Percentiles rank a stretch among this genome's conserved stretches.
These are phyloP conservation scores for Odontothrips loti DNA, from an alignment of 2,888 invertebrate species.

Conservation along the genomic window DNA sequence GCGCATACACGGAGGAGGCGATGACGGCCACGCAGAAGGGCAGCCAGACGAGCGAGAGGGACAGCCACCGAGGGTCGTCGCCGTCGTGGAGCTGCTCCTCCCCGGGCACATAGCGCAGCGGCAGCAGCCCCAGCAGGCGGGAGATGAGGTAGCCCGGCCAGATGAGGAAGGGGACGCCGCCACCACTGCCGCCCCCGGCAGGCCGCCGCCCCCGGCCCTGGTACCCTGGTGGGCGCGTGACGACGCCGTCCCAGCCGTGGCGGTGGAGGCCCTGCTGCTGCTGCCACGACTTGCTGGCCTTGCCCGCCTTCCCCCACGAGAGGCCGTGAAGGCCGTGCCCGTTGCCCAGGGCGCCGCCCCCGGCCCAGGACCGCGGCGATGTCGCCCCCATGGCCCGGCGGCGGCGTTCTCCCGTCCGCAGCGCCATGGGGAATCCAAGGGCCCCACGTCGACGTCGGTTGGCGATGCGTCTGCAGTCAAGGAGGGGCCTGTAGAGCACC, in stretches of 20 bases:
- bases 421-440: no score
- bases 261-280: background rate
- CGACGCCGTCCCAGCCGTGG: background rate
- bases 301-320: background rate
- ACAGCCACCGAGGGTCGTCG: background rate
- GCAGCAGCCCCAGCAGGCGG: constrained; percentile 5
- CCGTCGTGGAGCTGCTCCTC: background rate
- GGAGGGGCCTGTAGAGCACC: no score
- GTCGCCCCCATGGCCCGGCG: no score
- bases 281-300: background rate
- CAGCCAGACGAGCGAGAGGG: background rate
- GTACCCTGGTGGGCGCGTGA: background rate
- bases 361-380: no score
- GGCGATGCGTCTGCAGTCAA: no score
- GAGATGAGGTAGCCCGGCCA: background rate
- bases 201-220: background rate
- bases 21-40: background rate
- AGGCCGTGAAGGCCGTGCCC: no score
- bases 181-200: background rate
- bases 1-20: background rate
- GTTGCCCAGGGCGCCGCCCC: no score
- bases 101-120: background rate
- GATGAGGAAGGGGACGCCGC: background rate
- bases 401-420: no score
- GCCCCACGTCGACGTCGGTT: no score